Base-by-base conservation (phyloP, 2,797 vertebrate species). In the Gobionotothen gibberifrons region DNA sequence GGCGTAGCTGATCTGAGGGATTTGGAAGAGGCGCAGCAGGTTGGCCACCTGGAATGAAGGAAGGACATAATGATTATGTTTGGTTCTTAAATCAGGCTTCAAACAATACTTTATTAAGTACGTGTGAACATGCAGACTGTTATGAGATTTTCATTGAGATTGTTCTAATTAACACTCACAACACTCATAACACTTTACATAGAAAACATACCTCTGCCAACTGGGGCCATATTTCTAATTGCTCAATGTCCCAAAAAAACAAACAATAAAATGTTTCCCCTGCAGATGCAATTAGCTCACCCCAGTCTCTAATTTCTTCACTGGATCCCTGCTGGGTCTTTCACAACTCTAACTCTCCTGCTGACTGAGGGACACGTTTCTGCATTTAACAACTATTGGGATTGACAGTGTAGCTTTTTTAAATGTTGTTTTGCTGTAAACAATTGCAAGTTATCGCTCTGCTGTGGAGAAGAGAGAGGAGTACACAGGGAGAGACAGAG, bases 1-100 rank as follows among this genome's bases (percentile, higher is more conserved):
- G 19, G 98, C 98, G 0, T 99, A 99, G 93, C 98, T 99, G 92
- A 99, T 98, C 94, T 99, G 98, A 0, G 98, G 98, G 84, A 99
- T 99, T 92, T 99, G 98, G 90, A 99, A 99, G 66, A 99, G 96
- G 59, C 98, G 90, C 57, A 99, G 94, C 52, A 99, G 94, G 90
- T 99, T 99, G 93, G 98, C 98, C 85, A 99, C 98, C 98, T 99
- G 88, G 43, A 89, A 62, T 12, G 56, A 61, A 29, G 17, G 2
- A 69, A 21, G 73, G 2, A 78, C 43, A 85, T 11, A 15, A 40
- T 42, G 8, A 75, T 61, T 11, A 40, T 43, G 12, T 44, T 19
- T 51, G 43, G 48, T 17, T 52, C 32, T 59, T 48, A 19, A 69
- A 67, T 67, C 2, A 32, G 36, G 10, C 19, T 48, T 61, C 22